A percentile compares a stretch with the other conserved stretches of the same genome.
These are phyloP conservation scores for Podiceps cristatus DNA, from an alignment of 2,113 vertebrate species.

Conservation along the genomic window DNA sequence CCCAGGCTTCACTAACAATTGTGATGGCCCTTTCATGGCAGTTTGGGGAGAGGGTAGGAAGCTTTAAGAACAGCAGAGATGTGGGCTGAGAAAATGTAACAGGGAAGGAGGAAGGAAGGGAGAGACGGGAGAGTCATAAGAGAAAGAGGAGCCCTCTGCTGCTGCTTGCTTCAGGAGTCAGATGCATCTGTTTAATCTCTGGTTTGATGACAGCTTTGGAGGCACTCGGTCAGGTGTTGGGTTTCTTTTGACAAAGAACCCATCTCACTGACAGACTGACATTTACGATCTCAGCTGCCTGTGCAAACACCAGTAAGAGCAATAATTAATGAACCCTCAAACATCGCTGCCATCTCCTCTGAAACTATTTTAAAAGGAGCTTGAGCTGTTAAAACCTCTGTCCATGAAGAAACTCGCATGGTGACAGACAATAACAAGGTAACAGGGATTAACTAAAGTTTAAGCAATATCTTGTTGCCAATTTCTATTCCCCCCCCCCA, in stretches of 20 bases:
- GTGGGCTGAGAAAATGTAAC: background rate
- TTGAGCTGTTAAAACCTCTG: slow-evolving; percentile 54
- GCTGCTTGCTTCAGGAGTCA: slow-evolving; percentile 8
- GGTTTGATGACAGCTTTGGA: slow-evolving; percentile 64
- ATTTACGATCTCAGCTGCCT: slow-evolving; percentile 67
- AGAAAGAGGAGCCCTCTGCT: background rate
- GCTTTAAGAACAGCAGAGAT: background rate
- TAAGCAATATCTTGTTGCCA: background rate
- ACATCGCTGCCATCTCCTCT: slow-evolving; percentile 51
- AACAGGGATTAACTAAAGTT: background rate
- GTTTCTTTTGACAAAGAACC: background rate
- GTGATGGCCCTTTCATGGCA: background rate
- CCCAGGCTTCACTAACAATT: background rate
- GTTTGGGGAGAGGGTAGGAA: background rate
- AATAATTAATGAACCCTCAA: slow-evolving; percentile 71
- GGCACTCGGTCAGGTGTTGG: background rate
- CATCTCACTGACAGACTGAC: slow-evolving; percentile 65
- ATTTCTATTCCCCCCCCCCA: background rate
- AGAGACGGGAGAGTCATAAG: background rate
- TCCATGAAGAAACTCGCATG: background rate
- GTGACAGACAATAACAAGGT: background rate
- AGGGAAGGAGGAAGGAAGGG: background rate
- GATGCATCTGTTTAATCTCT: slow-evolving; percentile 61
- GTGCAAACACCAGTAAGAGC: slow-evolving; percentile 63
- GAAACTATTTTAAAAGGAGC: slow-evolving; percentile 37